Evolutionary conservation across 2,113 vertebrate species (phyloP).

Genomic region (Microtus montanus): DNA sequence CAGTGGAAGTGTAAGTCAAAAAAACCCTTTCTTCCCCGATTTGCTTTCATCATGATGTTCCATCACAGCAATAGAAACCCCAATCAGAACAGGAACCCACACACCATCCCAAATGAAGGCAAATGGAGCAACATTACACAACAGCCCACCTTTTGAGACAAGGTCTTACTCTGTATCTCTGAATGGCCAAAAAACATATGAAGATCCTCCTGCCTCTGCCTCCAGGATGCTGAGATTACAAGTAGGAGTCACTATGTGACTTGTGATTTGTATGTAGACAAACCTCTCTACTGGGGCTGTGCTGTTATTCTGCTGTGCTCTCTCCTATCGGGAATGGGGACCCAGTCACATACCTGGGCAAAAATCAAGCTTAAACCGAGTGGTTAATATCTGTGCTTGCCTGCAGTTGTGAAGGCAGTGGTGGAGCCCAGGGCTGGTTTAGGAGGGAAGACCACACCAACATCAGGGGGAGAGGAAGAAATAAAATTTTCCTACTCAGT

Average conservation of each 20-base stretch:
- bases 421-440: neutral
- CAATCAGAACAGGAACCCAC: neutral
- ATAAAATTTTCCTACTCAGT: neutral
- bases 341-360: neutral
- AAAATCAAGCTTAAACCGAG: neutral
- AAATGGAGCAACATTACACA: neutral
- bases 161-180: neutral
- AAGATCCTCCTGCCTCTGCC: neutral
- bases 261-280: neutral
- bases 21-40: neutral
- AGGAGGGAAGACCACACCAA: neutral
- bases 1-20: neutral
- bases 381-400: neutral
- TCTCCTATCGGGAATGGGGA: neutral
- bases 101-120: neutral
- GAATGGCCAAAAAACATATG: neutral
- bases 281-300: neutral
- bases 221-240: neutral
- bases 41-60: neutral
- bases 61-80: neutral
- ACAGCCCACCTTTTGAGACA: neutral
- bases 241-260: neutral
- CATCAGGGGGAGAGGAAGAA: neutral
- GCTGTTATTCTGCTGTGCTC: neutral
- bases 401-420: neutral